Evolutionary conservation across 2,888 invertebrate species (phyloP).

Genomic region (Pegoplata infirma): DNA sequence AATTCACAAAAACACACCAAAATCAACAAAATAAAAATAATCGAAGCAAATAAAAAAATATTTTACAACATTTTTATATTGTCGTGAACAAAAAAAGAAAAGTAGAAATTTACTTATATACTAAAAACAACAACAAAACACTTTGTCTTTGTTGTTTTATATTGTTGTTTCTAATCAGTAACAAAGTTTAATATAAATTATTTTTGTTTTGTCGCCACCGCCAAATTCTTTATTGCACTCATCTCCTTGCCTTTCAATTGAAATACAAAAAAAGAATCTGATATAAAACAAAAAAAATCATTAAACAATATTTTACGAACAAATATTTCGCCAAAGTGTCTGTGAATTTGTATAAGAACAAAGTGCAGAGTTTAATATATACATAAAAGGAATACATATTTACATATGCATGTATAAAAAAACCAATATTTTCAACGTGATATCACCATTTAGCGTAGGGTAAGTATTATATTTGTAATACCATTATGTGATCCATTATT

Average conservation of each 20-base stretch:
- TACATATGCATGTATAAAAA: background rate
- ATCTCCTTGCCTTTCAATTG: no score
- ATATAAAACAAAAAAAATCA: background rate
- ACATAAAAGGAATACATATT: no score
- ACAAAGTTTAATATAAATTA: background rate
- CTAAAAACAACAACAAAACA: background rate
- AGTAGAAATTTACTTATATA: background rate
- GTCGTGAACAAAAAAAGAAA: background rate
- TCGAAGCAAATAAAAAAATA: constrained; percentile 3
- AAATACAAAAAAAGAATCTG: background rate
- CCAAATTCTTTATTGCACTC: background rate
- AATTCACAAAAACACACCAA: background rate
- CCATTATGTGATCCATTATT: background rate
- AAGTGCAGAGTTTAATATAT: constrained; percentile 19
- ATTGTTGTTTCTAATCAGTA: background rate
- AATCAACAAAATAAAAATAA: background rate
- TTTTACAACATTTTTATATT: constrained; percentile 21
- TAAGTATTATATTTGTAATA: background rate
- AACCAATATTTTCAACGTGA: background rate
- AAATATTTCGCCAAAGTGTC: constrained; percentile 47
- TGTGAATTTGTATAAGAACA: constrained; percentile 23
- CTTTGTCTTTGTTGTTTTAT: background rate
- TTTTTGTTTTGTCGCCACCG: background rate
- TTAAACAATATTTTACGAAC: background rate
- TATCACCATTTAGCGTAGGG: background rate